A percentile compares a stretch with the other conserved stretches of the same genome.
Evolutionary conservation across 2,888 invertebrate species (phyloP).

Genomic region (Pyrocoelia pectoralis): DNA sequence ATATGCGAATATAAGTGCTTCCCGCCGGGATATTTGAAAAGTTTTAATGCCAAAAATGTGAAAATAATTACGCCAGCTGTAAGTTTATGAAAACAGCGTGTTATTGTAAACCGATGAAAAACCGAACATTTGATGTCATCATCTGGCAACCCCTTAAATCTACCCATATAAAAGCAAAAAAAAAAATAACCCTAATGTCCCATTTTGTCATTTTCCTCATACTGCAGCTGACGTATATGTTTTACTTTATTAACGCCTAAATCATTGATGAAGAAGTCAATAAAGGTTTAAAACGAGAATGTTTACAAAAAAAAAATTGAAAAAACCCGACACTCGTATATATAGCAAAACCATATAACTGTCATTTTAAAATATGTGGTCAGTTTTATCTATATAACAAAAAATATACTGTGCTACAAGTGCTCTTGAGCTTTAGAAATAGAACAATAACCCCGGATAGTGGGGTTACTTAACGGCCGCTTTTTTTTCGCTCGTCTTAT

Average conservation of each 20-base stretch:
- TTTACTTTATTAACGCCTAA: conserved; percentile 20
- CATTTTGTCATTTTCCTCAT: conserved; percentile 28
- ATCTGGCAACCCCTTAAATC: conserved; percentile 23
- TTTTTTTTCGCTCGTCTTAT: conserved; percentile 14
- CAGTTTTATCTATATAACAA: conserved; percentile 19
- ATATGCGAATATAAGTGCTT: not conserved
- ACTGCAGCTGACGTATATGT: conserved; percentile 23
- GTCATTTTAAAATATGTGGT: conserved; percentile 27
- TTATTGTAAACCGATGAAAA: conserved; percentile 25
- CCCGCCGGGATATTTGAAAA: not conserved
- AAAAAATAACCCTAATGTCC: conserved; percentile 15
- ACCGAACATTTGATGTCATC: conserved; percentile 23
- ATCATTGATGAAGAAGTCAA: not conserved
- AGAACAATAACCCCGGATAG: conserved; percentile 21
- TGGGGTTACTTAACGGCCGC: conserved; percentile 14
- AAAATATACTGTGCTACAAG: conserved; percentile 15
- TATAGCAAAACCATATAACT: conserved; percentile 15
- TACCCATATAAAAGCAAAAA: conserved; percentile 21
- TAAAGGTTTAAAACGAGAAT: not conserved
- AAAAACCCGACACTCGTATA: not conserved
- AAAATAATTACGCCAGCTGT: conserved; percentile 29
- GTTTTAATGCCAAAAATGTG: conserved; percentile 22
- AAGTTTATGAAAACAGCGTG: conserved; percentile 28
- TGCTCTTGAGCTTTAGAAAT: conserved; percentile 24
- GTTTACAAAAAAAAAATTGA: not conserved